A percentile compares a stretch with the other conserved stretches of the same genome.
Evolutionary conservation across 2,113 vertebrate genomes (phyloP).

Genomic region (Lampris incognitus): DNA sequence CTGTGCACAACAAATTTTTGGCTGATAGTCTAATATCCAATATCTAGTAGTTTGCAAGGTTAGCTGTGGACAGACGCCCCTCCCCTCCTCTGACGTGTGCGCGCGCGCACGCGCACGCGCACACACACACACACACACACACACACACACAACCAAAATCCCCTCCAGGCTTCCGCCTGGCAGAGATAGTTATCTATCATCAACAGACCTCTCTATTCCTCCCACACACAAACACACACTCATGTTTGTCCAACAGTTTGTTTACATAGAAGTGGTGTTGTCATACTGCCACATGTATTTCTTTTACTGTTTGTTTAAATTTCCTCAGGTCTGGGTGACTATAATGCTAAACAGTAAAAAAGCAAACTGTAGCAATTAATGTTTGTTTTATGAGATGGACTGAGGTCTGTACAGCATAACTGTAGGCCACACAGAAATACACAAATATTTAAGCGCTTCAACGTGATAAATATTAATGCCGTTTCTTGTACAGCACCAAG

Average conservation of each 20-base stretch:
- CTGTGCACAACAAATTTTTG: no score
- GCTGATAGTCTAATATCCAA: no score
- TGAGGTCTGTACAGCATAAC: not conserved
- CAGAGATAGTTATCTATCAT: no score
- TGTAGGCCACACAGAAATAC: not conserved
- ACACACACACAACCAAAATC: not conserved
- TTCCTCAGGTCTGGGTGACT: not conserved
- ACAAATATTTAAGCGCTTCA: not conserved
- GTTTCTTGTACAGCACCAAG: conserved; percentile 18
- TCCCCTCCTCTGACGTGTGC: no score
- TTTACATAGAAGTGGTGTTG: no score
- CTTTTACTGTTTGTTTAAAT: not conserved
- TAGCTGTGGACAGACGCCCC: no score
- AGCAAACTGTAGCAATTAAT: not conserved
- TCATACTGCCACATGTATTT: not conserved
- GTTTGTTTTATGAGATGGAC: conserved; percentile 14
- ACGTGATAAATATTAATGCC: conserved; percentile 30
- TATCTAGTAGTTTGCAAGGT: no score
- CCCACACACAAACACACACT: not conserved
- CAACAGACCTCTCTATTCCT: no score
- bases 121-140: not conserved
- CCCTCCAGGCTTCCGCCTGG: no score
- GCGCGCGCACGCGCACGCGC: no score
- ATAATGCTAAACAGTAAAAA: not conserved
- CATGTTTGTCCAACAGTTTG: not conserved